Evolutionary conservation across 2,113 vertebrate species (phyloP).

Genomic region (Paedocypris sp.): DNA sequence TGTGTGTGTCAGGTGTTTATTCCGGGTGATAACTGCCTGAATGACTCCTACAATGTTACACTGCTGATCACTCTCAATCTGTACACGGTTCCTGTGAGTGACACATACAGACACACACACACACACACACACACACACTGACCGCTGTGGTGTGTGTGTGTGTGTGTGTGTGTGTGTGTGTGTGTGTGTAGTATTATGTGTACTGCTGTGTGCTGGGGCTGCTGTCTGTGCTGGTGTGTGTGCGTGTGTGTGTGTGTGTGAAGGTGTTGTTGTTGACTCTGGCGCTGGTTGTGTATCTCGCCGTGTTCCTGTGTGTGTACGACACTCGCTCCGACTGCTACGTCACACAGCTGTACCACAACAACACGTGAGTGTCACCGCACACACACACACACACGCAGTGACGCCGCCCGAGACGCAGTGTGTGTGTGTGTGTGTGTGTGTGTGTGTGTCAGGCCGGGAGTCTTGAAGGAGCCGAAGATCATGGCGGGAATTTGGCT

Average conservation of each 20-base stretch:
- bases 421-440: neutral
- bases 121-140: too few relatives aligned
- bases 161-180: slow-evolving; percentile 3
- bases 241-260: slow-evolving; percentile 66
- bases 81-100: slow-evolving; percentile 68
- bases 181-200: slow-evolving; percentile 70
- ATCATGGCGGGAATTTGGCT: slow-evolving; percentile 77
- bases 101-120: too few relatives aligned
- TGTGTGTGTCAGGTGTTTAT: slow-evolving; percentile 57
- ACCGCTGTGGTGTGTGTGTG: too few relatives aligned
- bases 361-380: slow-evolving; percentile 40
- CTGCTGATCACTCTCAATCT: slow-evolving; percentile 51
- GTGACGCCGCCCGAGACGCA: neutral
- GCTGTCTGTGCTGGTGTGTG: slow-evolving; percentile 73
- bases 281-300: slow-evolving; percentile 71
- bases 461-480: slow-evolving; percentile 77
- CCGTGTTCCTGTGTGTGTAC: slow-evolving; percentile 69
- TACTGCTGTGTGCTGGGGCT: slow-evolving; percentile 77
- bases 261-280: slow-evolving; percentile 71
- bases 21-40: slow-evolving; percentile 49
- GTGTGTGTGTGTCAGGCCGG: slow-evolving; percentile 50
- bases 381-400: neutral
- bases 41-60: slow-evolving; percentile 35
- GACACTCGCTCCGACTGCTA: slow-evolving; percentile 61
- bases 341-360: slow-evolving; percentile 50